phyloP scores from a whole-genome alignment of 1,140 invertebrate species.

The Drosophila takahashii region DNA sequence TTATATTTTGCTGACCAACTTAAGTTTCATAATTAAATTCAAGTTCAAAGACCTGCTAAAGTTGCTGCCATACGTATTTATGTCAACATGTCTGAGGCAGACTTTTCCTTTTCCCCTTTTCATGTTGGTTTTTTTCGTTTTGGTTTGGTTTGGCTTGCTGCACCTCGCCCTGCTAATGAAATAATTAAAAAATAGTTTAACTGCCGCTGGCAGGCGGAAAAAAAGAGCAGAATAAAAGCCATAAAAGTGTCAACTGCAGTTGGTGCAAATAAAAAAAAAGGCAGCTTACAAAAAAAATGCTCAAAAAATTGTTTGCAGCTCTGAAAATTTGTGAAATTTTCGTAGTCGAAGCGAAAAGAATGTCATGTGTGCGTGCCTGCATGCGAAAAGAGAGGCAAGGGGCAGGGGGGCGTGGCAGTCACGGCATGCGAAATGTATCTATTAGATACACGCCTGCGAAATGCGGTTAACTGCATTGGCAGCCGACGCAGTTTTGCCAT shows the following conservation, averaged over 20 bases:
- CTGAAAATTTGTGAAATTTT: slow-evolving; percentile 41
- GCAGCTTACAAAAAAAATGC: neutral
- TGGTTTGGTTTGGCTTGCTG: slow-evolving; percentile 4
- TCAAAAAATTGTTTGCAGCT: slow-evolving; percentile 32
- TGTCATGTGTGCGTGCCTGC: slow-evolving; percentile 44
- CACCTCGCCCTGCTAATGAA: slow-evolving; percentile 41
- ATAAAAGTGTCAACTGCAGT: slow-evolving; percentile 47
- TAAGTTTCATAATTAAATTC: slow-evolving; percentile 42
- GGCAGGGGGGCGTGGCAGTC: slow-evolving; percentile 40
- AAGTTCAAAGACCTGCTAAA: slow-evolving; percentile 55
- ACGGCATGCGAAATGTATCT: slow-evolving; percentile 62
- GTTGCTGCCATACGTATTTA: slow-evolving; percentile 21
- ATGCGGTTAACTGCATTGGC: slow-evolving; percentile 68
- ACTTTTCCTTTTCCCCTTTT: slow-evolving; percentile 27
- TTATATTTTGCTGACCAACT: slow-evolving; percentile 39
- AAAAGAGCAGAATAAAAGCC: slow-evolving; percentile 28
- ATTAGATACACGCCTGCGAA: slow-evolving; percentile 60
- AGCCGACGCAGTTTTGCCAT: slow-evolving; percentile 51
- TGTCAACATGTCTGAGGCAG: slow-evolving; percentile 48
- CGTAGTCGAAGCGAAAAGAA: slow-evolving; percentile 31
- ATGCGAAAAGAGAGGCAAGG: slow-evolving; percentile 26
- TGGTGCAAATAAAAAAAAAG: slow-evolving; percentile 8
- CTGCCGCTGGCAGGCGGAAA: slow-evolving; percentile 36
- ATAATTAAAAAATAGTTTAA: slow-evolving; percentile 53
- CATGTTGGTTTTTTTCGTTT: slow-evolving; percentile 1